These are phyloP conservation scores for Protonibea diacanthus DNA, from an alignment of 2,797 vertebrate genomes.

Conservation along the genomic window DNA sequence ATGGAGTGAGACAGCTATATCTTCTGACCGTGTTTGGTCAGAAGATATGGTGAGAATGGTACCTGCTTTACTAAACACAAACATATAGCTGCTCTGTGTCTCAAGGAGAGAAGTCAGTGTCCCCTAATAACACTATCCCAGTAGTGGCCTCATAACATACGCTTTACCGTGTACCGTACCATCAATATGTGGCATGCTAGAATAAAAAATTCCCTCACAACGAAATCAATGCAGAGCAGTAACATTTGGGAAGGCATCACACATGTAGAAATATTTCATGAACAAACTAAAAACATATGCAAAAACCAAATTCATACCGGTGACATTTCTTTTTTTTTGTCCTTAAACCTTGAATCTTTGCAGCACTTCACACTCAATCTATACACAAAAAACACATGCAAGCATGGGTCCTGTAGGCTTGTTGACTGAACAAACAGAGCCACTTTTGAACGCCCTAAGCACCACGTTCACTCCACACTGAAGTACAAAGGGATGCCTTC, in stretches of 20 bases:
- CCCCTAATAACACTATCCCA: no score
- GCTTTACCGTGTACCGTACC: no score
- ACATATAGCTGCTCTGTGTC: no score
- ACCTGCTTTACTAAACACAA: no score
- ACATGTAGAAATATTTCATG: background rate
- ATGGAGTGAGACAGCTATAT: no score
- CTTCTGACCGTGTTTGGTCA: no score
- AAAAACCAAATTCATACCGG: background rate
- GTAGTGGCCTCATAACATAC: no score
- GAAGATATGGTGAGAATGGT: no score
- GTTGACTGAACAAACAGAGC: conserved; percentile 61
- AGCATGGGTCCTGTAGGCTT: conserved; percentile 48
- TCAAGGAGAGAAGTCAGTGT: no score
- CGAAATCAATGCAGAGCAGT: background rate
- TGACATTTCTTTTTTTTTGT: background rate
- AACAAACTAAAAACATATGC: background rate
- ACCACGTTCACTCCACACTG: conserved; percentile 28
- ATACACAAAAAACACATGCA: conserved; percentile 34
- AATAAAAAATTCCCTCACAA: background rate
- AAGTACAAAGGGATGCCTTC: conserved; percentile 31
- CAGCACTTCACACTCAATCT: background rate
- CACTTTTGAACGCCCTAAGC: conserved; percentile 74
- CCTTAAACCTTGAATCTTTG: background rate
- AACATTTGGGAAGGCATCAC: background rate
- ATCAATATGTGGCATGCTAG: no score